Evolutionary conservation across 1,140 invertebrate genomes (phyloP), one percentile per base, ranked within the genome.

Genomic region (Leptopilina clavipes): DNA sequence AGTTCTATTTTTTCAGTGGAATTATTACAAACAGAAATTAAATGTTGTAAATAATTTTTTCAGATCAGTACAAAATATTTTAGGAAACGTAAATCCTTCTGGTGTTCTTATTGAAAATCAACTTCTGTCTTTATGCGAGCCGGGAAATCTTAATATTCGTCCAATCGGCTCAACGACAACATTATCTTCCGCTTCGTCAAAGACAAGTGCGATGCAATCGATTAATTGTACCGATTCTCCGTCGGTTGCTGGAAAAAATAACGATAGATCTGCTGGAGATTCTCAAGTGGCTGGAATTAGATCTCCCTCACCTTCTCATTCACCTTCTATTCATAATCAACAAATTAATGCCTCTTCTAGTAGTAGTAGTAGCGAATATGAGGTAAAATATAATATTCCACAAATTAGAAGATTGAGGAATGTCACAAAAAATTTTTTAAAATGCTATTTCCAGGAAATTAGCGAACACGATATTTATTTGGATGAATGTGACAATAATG

Each of bases 391-490:
- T 75, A 65, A 56, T 70, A 40, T 19, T n/a, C n/a, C n/a, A n/a
- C n/a, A n/a, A n/a, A n/a, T n/a, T n/a, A n/a, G n/a, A n/a, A n/a
- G n/a, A n/a, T n/a, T n/a, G n/a, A n/a, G n/a, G n/a, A n/a, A n/a
- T n/a, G n/a, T n/a, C n/a, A n/a, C n/a, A n/a, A n/a, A n/a, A n/a
- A n/a, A n/a, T n/a, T n/a, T n/a, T 19, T 19, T 22, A 8, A 56
- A 79, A 10, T 22, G 70, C 14, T 31, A 43, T 75, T 77, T 83
- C 18, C 84, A 95, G 94, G 93, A 94, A 83, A 86, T 95, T 22
- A 95, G 93, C 84, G 94, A 96, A 85, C 91, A 92, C 25, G 94
- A 95, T 79, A 91, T 91, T 72, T 93, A 92, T 81, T 89, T 92
- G 40, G 92, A 94, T 78, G 88, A 93, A 40, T 89, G 89, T 76